Evolutionary conservation across 1,140 invertebrate genomes (phyloP).

Genomic region (Drosophila kohkoa): DNA sequence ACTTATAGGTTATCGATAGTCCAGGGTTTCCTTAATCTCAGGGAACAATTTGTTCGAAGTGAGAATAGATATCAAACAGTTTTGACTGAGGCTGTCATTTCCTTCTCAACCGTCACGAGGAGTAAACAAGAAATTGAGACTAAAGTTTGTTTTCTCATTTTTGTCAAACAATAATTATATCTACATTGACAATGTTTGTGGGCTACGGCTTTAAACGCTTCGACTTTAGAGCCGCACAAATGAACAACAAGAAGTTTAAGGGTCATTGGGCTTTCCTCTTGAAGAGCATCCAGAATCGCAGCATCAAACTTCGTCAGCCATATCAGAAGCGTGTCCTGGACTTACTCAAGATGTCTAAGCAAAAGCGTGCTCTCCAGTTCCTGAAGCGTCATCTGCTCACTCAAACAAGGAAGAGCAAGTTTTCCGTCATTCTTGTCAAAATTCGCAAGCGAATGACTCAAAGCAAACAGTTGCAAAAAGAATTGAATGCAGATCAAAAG

Average conservation of each 20-base stretch:
- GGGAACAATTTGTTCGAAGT: too few relatives aligned
- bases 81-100: too few relatives aligned
- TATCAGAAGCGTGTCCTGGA: slow-evolving; percentile 99
- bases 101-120: too few relatives aligned
- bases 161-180: too few relatives aligned
- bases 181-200: slow-evolving; percentile 72
- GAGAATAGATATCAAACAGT: too few relatives aligned
- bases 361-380: slow-evolving; percentile 99
- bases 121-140: too few relatives aligned
- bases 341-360: slow-evolving; percentile 98
- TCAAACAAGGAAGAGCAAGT: slow-evolving; percentile 95
- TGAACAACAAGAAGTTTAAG: slow-evolving; percentile 89
- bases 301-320: slow-evolving; percentile 97
- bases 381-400: slow-evolving; percentile 98
- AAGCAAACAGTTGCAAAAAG: slow-evolving; percentile 84
- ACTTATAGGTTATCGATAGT: too few relatives aligned
- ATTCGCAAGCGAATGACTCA: slow-evolving; percentile 95
- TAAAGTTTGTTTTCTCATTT: too few relatives aligned
- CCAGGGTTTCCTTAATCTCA: too few relatives aligned
- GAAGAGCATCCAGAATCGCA: slow-evolving; percentile 97
- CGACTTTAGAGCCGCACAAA: slow-evolving; percentile 95
- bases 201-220: slow-evolving; percentile 95
- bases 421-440: slow-evolving; percentile 96
- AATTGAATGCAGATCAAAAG: too few relatives aligned
- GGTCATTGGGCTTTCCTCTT: slow-evolving; percentile 92